Percentiles rank a stretch among this genome's conserved stretches.
phyloP scores from a whole-genome alignment of 1,140 invertebrate species.

The Drosophila quadrilineata region DNA sequence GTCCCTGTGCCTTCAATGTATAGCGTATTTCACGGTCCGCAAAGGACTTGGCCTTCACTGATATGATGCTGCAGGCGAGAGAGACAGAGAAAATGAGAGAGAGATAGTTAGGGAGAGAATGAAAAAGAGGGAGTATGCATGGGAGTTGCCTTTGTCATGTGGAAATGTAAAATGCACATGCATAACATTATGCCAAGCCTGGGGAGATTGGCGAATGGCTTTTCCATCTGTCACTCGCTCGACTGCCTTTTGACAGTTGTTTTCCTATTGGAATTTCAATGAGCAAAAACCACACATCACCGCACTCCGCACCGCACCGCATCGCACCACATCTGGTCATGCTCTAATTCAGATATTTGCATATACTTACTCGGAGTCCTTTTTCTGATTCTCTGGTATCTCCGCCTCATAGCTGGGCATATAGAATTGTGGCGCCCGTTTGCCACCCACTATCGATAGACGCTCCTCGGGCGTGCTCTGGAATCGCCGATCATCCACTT shows the following conservation, averaged over 20 bases:
- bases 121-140: slow-evolving; percentile 12
- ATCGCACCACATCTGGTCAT: slow-evolving; percentile 31
- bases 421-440: slow-evolving; percentile 96
- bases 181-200: slow-evolving; percentile 37
- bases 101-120: slow-evolving; percentile 6
- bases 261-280: slow-evolving; percentile 74
- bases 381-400: slow-evolving; percentile 97
- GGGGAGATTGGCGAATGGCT: background rate
- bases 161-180: slow-evolving; percentile 58
- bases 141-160: background rate
- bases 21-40: slow-evolving; percentile 97
- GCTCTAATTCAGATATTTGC: slow-evolving; percentile 59
- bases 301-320: too few relatives aligned
- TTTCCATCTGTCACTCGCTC: slow-evolving; percentile 49
- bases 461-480: slow-evolving; percentile 95
- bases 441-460: slow-evolving; percentile 95
- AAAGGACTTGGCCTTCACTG: slow-evolving; percentile 97
- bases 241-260: slow-evolving; percentile 75
- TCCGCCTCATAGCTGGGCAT: slow-evolving; percentile 95
- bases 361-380: slow-evolving; percentile 94
- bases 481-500: slow-evolving; percentile 92
- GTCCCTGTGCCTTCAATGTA: slow-evolving; percentile 95
- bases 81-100: background rate
- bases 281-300: slow-evolving; percentile 28
- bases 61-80: slow-evolving; percentile 87